Conservation (phyloP, 2,888 invertebrate genomes). For the Glaucopsyche alexis region DNA sequence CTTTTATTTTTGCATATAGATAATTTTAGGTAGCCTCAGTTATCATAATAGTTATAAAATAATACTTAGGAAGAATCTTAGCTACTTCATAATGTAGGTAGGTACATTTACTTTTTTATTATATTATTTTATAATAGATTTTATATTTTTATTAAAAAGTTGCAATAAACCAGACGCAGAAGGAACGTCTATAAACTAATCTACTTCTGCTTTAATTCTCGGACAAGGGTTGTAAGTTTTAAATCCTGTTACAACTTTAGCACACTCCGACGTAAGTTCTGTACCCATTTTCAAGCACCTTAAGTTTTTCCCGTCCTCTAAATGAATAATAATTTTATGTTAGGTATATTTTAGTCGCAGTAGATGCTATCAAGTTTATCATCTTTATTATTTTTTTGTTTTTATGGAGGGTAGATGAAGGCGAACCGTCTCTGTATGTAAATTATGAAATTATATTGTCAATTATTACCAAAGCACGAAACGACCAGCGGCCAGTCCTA, state of each 20-base stretch:
- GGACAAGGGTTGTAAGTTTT: slow-evolving; percentile 20
- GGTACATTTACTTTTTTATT: no score
- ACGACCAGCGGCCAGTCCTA: no score
- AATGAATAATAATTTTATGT: not conserved
- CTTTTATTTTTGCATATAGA: no score
- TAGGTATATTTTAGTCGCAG: not conserved
- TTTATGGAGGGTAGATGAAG: no score
- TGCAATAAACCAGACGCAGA: not conserved
- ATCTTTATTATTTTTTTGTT: no score
- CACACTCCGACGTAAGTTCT: slow-evolving; percentile 2
- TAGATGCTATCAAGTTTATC: not conserved
- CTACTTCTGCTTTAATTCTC: slow-evolving; percentile 12
- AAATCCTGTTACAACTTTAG: slow-evolving; percentile 22
- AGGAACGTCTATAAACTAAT: not conserved
- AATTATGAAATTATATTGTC: no score
- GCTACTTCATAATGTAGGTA: no score
- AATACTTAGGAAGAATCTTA: no score
- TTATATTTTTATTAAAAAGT: not conserved
- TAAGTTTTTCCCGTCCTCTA: not conserved
- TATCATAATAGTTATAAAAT: no score
- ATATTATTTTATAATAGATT: not conserved
- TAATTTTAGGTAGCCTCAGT: no score
- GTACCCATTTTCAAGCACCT: not conserved
- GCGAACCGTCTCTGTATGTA: no score
- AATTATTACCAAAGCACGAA: no score